Evolutionary conservation across 2,888 invertebrate species (phyloP), one percentile per base, ranked within the genome.

Genomic region (Oligia fasciuncula): DNA sequence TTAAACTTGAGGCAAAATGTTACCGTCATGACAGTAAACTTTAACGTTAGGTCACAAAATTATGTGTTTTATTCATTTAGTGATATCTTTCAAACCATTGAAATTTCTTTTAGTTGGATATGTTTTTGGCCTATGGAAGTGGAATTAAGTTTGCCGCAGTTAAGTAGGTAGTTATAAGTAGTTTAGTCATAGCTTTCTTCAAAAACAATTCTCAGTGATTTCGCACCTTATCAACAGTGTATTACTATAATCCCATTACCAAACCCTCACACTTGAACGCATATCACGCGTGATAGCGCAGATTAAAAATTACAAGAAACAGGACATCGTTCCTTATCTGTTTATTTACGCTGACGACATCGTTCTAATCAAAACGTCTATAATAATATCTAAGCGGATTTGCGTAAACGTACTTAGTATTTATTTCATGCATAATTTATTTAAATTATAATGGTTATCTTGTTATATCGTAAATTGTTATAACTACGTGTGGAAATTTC

Each of bases 161-260:
- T 5, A 51, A 51, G 46, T 40, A 40, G 40, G 29, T 29, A 29
- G 29, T 40, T 40, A 17, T 70, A 49, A 14, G 14, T 14, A 23
- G 35, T 57, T 35, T 57, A 5, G 17, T 29, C 23, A 63, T 17
- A 23, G 46, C 65, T 66, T 77, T 57, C 54, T 54, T 40, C 29
- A 23, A 40, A 35, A 77, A 49, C 69, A 57, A 57, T 8, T 35
- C 40, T 57, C 74, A 57, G 35, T 77, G 80, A 79, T 77, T 49
- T 80, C 4, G 6, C 54, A n/a, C 8, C 40, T 79, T 49, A 80
- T 70, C 49, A 57, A 49, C 57, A 23, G 11, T 57, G 49, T 80
- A 49, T 73, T n/a, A n/a, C 74, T 54, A 46, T 63, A 73, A 79
- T 81, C 35, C n/a, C 11, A 14, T 23, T 79, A 81, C 75, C 79